Evolutionary conservation across 2,113 vertebrate genomes (phyloP).

Genomic region (Heteronetta atricapilla): DNA sequence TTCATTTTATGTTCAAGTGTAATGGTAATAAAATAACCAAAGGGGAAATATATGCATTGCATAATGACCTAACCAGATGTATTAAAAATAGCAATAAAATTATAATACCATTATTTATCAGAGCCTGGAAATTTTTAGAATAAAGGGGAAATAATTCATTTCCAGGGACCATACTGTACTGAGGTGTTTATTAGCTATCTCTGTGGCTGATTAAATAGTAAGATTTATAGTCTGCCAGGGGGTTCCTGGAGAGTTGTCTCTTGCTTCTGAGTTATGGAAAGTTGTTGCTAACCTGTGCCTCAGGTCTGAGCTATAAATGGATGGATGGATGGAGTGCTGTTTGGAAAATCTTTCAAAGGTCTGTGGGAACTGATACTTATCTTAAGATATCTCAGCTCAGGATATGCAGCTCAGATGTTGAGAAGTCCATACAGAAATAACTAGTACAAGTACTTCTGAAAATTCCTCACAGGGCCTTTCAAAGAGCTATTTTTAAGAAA

Average conservation of each 20-base stretch:
- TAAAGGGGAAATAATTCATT: background rate
- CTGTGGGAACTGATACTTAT: background rate
- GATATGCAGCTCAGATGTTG: background rate
- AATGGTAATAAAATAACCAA: constrained; percentile 32
- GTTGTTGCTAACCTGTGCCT: background rate
- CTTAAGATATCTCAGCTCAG: no score
- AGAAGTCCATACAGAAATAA: background rate
- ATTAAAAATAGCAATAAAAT: constrained; percentile 29
- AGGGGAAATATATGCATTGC: background rate
- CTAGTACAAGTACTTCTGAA: background rate
- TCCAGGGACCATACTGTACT: background rate
- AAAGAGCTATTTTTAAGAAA: background rate
- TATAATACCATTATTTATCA: background rate
- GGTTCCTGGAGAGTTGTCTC: background rate
- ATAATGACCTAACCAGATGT: background rate
- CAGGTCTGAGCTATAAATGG: background rate
- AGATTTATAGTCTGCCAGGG: background rate
- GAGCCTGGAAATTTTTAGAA: background rate
- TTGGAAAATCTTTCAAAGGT: background rate
- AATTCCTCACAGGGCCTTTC: background rate
- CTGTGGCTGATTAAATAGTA: background rate
- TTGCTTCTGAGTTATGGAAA: background rate
- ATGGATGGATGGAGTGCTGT: background rate
- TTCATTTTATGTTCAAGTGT: background rate
- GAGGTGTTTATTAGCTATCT: background rate